These are phyloP conservation scores for Drosophila ustulata DNA, from an alignment of 2,888 invertebrate genomes.

Conservation along the genomic window DNA sequence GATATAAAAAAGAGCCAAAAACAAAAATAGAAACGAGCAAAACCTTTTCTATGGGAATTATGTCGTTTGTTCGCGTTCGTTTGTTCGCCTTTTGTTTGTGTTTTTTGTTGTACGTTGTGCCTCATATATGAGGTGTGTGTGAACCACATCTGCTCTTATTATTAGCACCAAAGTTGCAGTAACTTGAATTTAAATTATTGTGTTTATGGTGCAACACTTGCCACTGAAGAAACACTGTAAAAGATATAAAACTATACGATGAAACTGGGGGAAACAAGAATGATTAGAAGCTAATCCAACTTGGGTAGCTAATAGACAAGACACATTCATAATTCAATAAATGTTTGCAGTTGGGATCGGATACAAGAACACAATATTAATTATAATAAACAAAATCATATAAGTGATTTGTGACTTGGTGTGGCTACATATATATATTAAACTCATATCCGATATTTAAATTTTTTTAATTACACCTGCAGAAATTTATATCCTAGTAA, in stretches of 20 bases:
- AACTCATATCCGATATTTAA: neutral
- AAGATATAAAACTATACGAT: slow-evolving; percentile 26
- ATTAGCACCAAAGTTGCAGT: slow-evolving; percentile 42
- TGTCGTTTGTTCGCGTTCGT: slow-evolving; percentile 63
- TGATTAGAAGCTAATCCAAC: neutral
- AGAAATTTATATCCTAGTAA: no score
- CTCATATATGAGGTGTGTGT: slow-evolving; percentile 46
- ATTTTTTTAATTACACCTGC: neutral
- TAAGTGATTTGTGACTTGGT: no score
- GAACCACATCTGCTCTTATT: slow-evolving; percentile 41
- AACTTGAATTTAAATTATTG: slow-evolving; percentile 50
- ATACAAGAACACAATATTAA: slow-evolving; percentile 1
- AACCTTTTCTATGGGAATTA: slow-evolving; percentile 66
- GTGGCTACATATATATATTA: no score
- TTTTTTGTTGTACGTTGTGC: slow-evolving; percentile 19
- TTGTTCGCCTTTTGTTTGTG: slow-evolving; percentile 54
- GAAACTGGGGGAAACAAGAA: slow-evolving; percentile 1
- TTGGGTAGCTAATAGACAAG: slow-evolving; percentile 3
- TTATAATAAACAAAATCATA: neutral
- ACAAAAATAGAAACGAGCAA: slow-evolving; percentile 32
- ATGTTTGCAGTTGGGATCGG: slow-evolving; percentile 16
- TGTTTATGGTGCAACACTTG: slow-evolving; percentile 40
- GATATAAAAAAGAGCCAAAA: slow-evolving; percentile 34
- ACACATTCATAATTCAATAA: slow-evolving; percentile 8
- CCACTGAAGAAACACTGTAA: slow-evolving; percentile 10